phyloP scores from a whole-genome alignment of 2,797 vertebrate genomes.

The Hyperoplus immaculatus region DNA sequence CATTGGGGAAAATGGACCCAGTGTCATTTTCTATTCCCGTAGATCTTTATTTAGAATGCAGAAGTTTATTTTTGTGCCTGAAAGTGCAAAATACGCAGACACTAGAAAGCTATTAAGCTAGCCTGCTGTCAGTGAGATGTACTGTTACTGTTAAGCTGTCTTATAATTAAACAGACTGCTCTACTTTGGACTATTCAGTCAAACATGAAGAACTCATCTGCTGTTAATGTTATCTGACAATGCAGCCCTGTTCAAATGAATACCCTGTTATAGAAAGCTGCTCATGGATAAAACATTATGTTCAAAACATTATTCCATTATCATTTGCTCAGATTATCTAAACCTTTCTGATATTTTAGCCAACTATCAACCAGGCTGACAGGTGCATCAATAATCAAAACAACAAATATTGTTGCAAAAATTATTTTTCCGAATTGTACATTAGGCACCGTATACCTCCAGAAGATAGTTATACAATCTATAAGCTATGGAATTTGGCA shows the following conservation, averaged over 20 bases:
- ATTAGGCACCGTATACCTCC: no score
- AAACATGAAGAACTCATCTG: conserved; percentile 45
- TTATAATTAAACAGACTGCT: conserved; percentile 63
- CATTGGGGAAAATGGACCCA: conserved; percentile 41
- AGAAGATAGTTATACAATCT: no score
- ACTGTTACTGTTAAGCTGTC: conserved; percentile 58
- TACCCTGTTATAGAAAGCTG: conserved; percentile 34
- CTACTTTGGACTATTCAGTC: conserved; percentile 59
- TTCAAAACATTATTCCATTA: conserved; percentile 29
- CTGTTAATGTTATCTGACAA: conserved; percentile 59
- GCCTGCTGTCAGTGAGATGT: conserved; percentile 63
- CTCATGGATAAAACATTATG: conserved; percentile 30
- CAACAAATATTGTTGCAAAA: neutral
- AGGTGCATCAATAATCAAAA: neutral
- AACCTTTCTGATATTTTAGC: neutral
- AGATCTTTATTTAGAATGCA: conserved; percentile 73
- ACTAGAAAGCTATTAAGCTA: conserved; percentile 60
- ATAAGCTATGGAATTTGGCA: no score
- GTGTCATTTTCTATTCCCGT: conserved; percentile 62
- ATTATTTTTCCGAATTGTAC: neutral
- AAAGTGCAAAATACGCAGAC: conserved; percentile 52
- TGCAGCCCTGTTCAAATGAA: conserved; percentile 20
- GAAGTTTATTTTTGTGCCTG: conserved; percentile 60
- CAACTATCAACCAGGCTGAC: neutral
- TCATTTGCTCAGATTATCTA: conserved; percentile 13